phyloP scores from a whole-genome alignment of 2,888 invertebrate genomes.

The Masnerella sp. region DNA sequence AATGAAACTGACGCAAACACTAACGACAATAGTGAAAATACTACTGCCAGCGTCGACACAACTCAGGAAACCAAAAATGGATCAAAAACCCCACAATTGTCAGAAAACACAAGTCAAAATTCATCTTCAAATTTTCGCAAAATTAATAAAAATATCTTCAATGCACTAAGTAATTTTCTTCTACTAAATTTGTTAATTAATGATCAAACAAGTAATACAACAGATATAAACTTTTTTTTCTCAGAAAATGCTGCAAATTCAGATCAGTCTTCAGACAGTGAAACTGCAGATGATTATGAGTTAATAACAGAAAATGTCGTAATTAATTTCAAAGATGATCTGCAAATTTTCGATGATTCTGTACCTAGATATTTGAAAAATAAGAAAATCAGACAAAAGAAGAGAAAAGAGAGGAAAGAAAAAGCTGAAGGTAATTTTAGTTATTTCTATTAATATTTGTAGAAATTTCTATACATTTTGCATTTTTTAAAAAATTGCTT shows the following conservation, averaged over 20 bases:
- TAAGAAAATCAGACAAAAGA: constrained; percentile 70
- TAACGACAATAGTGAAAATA: constrained; percentile 50
- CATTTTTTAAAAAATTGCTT: not conserved
- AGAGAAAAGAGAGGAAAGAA: constrained; percentile 69
- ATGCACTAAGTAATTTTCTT: too few relatives aligned
- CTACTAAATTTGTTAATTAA: too few relatives aligned
- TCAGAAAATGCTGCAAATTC: too few relatives aligned
- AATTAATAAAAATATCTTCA: too few relatives aligned
- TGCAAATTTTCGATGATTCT: constrained; percentile 78
- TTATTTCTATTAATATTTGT: too few relatives aligned
- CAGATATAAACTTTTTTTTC: not conserved
- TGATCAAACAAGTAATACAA: too few relatives aligned
- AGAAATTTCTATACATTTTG: constrained; percentile 8
- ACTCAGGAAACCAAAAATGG: too few relatives aligned
- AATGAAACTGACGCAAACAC: constrained; percentile 57
- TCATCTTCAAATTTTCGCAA: too few relatives aligned
- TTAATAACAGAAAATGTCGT: constrained; percentile 68
- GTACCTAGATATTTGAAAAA: constrained; percentile 71
- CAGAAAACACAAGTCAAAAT: too few relatives aligned
- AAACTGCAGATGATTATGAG: too few relatives aligned
- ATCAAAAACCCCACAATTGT: too few relatives aligned
- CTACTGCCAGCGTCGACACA: too few relatives aligned
- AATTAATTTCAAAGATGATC: constrained; percentile 76
- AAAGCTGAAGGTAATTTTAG: constrained; percentile 58
- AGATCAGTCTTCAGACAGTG: constrained; percentile 70